Conservation (phyloP, 2,113 vertebrate species). For the Pituophis catenifer region DNA sequence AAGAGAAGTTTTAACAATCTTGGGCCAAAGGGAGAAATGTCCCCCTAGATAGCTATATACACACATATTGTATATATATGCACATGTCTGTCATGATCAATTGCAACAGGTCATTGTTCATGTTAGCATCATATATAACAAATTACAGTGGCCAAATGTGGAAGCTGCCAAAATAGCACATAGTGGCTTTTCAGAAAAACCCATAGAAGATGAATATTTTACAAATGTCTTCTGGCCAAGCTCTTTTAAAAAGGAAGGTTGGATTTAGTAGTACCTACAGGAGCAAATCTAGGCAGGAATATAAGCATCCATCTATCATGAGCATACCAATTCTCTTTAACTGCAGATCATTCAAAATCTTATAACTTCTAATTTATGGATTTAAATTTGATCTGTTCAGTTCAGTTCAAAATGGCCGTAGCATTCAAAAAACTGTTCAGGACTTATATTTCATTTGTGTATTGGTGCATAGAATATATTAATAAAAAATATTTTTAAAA, state of each 20-base stretch:
- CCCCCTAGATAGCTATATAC: not conserved
- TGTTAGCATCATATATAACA: not conserved
- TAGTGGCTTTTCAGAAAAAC: not conserved
- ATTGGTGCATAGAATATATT: too few species aligned
- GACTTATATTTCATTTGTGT: too few species aligned
- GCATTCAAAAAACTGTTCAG: not conserved
- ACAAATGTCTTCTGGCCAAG: not conserved
- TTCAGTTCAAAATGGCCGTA: not conserved
- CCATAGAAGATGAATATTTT: not conserved
- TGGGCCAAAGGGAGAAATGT: not conserved
- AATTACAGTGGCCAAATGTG: not conserved
- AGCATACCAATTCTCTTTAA: not conserved
- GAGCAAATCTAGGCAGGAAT: not conserved
- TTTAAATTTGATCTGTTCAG: not conserved
- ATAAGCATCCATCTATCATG: not conserved
- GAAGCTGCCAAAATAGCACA: not conserved
- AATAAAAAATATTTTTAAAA: too few species aligned
- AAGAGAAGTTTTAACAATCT: not conserved
- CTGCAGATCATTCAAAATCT: not conserved
- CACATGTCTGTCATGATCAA: not conserved
- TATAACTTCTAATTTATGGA: not conserved
- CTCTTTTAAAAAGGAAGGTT: not conserved
- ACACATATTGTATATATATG: not conserved
- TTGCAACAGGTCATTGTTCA: not conserved
- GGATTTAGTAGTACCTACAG: not conserved